Evolutionary conservation across 1,140 invertebrate species (phyloP), one percentile per base, ranked within the genome.

Genomic region (Agraylea sexmaculata): DNA sequence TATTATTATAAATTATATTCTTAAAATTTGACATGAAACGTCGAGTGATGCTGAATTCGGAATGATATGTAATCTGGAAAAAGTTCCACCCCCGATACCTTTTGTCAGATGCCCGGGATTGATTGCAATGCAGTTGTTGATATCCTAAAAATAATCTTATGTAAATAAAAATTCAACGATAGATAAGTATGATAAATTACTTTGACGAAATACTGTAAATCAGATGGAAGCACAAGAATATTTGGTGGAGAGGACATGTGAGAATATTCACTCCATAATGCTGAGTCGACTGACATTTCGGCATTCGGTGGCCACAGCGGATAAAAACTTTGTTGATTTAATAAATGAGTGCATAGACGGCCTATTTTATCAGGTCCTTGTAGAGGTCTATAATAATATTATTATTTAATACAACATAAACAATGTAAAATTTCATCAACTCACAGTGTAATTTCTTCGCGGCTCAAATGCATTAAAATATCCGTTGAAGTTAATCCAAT

Each of bases 101-200:
- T 89, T 88, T 0, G 74, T 70, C 27, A 91, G 55, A 42, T 76
- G 70, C 50, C 87, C 87, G 0, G 89, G 87, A 69, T 94, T 94
- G 4, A 94, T 60, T 6, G 85, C 77, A 15, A 88, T 60, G 49
- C 80, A 84, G 3, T 77, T 79, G 46, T 80, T 72, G 11, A 87
- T 70, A 42, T 79, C 62, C 77, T 87, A 57, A 6, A 67, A 68
- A 42, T 45, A 38, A 44, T 21, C 32, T 28, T 4, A 40, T 15
- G n/a, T 6, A 21, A 12, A 33, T 45, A 30, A 51, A 11, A 35
- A 27, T 36, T 6, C 4, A 45, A 42, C 36, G 7, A 1, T 11
- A 45, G 32, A 16, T 37, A 40, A 23, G n/a, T 13, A 45, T 40
- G 13, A 40, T 33, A 37, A 32, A 40, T 31, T 59, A 80, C 81